Base-by-base conservation (phyloP, 2,888 invertebrate species). In the Pinctada fucata region DNA sequence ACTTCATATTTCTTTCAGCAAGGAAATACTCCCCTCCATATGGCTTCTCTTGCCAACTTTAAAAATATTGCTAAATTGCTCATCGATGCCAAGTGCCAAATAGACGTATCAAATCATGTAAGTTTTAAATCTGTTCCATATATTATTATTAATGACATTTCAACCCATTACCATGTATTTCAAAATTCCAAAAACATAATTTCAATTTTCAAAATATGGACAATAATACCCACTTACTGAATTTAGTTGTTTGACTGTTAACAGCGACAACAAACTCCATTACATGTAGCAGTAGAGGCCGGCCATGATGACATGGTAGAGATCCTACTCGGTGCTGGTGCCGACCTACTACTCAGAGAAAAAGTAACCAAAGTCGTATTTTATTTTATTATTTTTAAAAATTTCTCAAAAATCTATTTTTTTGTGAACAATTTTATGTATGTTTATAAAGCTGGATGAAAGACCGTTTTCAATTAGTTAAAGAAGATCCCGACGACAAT, bases 41-140 rank as follows among this genome's bases (percentile, higher is more conserved):
- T 96, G 89, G 96, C 97, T 2, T 97, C 97, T 86, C 93, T 95
- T 31, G 95, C 95, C 0, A 96, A 97, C 90, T 96, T 96, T 76
- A 94, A 94, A 3, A 95, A 95, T 83, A 95, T 95, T 45, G 95
- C 95, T 5, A 95, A 95, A 90, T 93, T 95, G 78, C 93, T 96
- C 76, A 94, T 96, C 80, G 93, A 94, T 2, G 95, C 94, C 85
- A 95, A 95, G 45, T 95, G 95, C 0, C 95, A 96, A 89, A 94
- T 96, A 4, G 95, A 96, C 80, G 94, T 95, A 76, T 94, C 95
- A 65, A 96, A 96, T 88, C 94, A 94, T 93, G 96, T 96, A 93
- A 93, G 94, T 91, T 47, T 45, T 51, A 3, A n/a, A 31, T 6
- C 5, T 3, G 2, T 45, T 31, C 5, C 13, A 72, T 31, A 31